Conservation (phyloP, 1,140 invertebrate species). For the Pectinophora gossypiella region DNA sequence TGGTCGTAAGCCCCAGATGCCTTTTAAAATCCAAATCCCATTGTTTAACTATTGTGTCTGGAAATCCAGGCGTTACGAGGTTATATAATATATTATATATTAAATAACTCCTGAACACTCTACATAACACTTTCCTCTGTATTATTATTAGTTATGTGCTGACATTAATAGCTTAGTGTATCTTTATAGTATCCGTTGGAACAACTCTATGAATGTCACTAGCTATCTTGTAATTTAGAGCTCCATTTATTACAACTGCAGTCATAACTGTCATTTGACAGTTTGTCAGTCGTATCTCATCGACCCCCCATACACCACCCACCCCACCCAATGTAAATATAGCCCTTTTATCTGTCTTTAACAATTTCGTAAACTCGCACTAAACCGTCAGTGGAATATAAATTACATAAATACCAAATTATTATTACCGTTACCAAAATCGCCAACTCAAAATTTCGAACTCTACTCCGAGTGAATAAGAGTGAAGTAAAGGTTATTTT, state of each 20-base stretch:
- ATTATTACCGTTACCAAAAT: constrained; percentile 18
- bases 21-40: no score
- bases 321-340: constrained; percentile 63
- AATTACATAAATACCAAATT: constrained; percentile 44
- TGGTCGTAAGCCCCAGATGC: no score
- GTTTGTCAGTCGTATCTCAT: constrained; percentile 2
- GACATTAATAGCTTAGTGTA: no score
- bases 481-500: constrained; percentile 10
- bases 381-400: constrained; percentile 66
- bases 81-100: no score
- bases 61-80: no score
- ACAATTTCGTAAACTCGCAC: constrained; percentile 70
- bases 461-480: constrained; percentile 16
- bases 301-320: constrained; percentile 45
- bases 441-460: constrained; percentile 5
- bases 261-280: constrained; percentile 41
- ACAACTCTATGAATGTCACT: no score
- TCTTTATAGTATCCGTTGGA: no score
- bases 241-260: constrained; percentile 38
- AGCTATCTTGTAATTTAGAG: no score
- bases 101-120: no score
- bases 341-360: constrained; percentile 68
- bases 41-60: no score
- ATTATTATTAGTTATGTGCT: no score
- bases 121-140: no score